Evolutionary conservation across 2,113 vertebrate species (phyloP).

Genomic region (Ciconia stormi): DNA sequence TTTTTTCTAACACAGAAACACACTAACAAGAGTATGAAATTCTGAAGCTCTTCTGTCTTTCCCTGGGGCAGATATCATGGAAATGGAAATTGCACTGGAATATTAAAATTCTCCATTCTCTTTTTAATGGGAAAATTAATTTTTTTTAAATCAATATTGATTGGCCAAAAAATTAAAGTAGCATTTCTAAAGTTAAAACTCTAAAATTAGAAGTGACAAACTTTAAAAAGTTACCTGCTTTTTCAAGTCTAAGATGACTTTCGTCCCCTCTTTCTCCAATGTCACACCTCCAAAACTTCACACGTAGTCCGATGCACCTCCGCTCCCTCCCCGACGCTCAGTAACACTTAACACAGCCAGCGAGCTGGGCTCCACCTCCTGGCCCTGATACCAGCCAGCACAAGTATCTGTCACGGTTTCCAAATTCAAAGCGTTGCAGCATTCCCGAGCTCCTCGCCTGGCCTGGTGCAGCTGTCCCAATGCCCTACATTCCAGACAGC

Average conservation of each 20-base stretch:
- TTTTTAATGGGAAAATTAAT: neutral
- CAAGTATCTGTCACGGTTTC: neutral
- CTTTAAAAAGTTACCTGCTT: neutral
- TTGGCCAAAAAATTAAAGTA: neutral
- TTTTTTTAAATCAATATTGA: neutral
- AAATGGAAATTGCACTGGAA: neutral
- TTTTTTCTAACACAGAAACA: neutral
- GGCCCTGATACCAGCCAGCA: neutral
- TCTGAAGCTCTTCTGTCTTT: neutral
- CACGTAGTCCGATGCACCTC: fast-evolving
- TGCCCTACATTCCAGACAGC: constrained; percentile 53
- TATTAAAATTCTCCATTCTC: neutral
- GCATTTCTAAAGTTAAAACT: neutral
- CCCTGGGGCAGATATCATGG: neutral
- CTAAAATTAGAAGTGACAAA: neutral
- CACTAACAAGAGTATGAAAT: neutral
- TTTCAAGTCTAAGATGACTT: neutral
- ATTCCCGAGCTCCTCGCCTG: neutral
- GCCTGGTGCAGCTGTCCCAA: constrained; percentile 21
- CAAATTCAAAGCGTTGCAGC: neutral
- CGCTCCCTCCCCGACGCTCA: fast-evolving
- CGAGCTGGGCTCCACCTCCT: neutral
- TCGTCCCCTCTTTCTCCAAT: neutral
- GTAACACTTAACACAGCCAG: neutral
- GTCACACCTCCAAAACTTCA: neutral